A percentile compares a stretch with the other conserved stretches of the same genome.
These are phyloP conservation scores for Himalopsyche tibetana DNA, from an alignment of 2,888 invertebrate species.

Conservation along the genomic window DNA sequence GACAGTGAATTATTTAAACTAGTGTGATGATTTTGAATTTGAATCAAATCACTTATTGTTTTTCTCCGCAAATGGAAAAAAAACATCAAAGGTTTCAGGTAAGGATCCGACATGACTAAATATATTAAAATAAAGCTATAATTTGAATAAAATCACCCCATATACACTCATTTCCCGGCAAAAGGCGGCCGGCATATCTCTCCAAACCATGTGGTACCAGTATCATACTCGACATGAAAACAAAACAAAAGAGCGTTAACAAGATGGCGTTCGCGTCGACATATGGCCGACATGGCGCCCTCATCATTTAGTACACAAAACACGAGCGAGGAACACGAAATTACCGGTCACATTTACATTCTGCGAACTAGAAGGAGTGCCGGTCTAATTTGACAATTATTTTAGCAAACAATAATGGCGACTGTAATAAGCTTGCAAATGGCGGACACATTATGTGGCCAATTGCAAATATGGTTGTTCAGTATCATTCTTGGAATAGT, in stretches of 20 bases:
- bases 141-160: too few relatives aligned
- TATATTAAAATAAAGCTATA: too few relatives aligned
- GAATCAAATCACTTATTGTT: too few relatives aligned
- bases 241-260: constrained; percentile 30
- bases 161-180: too few relatives aligned
- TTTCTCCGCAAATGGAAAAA: too few relatives aligned
- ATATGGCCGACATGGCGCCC: constrained; percentile 26
- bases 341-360: constrained; percentile 16
- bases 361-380: neutral
- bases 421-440: constrained; percentile 7
- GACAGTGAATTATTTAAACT: too few relatives aligned
- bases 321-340: constrained; percentile 12
- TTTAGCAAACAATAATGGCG: neutral
- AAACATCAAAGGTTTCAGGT: too few relatives aligned
- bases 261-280: constrained; percentile 7
- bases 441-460: neutral
- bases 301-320: constrained; percentile 16
- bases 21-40: too few relatives aligned
- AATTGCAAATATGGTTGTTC: constrained; percentile 15
- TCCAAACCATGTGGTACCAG: neutral
- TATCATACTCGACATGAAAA: neutral
- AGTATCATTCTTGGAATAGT: neutral
- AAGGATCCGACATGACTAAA: too few relatives aligned
- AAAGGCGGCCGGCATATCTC: neutral
- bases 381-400: constrained; percentile 3